These are phyloP conservation scores for Picus viridis DNA, from an alignment of 2,797 vertebrate species.

Conservation along the genomic window DNA sequence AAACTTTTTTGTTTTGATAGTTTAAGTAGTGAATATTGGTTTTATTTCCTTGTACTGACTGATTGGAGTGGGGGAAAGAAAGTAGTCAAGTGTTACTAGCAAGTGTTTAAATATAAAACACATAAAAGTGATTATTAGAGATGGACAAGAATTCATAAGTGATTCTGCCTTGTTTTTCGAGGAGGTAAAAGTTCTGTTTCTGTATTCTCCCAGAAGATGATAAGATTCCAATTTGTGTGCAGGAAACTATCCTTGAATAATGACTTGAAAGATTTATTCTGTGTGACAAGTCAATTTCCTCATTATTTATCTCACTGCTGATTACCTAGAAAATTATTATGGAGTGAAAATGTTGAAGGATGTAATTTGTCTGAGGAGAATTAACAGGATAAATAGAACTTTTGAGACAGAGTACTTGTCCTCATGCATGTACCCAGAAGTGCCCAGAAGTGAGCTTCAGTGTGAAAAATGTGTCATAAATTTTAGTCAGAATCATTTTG, in stretches of 20 bases:
- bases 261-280: background rate
- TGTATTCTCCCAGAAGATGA: background rate
- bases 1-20: background rate
- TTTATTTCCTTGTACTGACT: background rate
- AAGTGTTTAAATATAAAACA: background rate
- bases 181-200: background rate
- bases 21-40: background rate
- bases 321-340: background rate
- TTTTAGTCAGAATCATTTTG: background rate
- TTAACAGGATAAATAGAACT: background rate
- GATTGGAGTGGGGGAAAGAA: background rate
- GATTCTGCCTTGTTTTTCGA: background rate
- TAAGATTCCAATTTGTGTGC: background rate
- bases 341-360: background rate
- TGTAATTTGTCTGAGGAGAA: background rate
- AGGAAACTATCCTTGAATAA: background rate
- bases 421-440: accelerated
- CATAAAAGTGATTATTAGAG: background rate
- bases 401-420: background rate
- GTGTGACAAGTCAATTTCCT: background rate
- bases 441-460: background rate
- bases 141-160: background rate
- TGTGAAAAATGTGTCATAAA: background rate
- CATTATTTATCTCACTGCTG: background rate
- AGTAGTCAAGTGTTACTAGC: background rate